A percentile compares a stretch with the other conserved stretches of the same genome.
phyloP scores from a whole-genome alignment of 2,797 vertebrate species.

The Phataginus tricuspis region DNA sequence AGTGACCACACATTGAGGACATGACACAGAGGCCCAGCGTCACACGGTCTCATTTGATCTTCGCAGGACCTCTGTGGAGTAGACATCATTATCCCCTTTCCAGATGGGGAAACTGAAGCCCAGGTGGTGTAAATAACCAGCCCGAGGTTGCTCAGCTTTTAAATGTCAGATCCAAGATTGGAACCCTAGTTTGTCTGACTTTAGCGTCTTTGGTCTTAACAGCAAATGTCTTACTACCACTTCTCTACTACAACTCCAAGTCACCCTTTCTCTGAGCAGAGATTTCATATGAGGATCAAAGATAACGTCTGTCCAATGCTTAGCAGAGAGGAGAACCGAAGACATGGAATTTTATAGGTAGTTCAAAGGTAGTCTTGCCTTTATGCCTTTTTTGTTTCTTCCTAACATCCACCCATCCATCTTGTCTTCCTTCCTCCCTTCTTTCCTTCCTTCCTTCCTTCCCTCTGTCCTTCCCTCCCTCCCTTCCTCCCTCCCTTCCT shows the following conservation, averaged over 20 bases:
- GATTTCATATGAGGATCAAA: not conserved
- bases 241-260: not conserved
- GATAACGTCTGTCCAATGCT: not conserved
- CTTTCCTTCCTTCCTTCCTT: too few species aligned
- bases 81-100: not conserved
- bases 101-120: not conserved
- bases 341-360: not conserved
- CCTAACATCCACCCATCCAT: fast-evolving
- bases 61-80: not conserved
- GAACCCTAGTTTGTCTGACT: not conserved
- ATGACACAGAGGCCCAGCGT: not conserved
- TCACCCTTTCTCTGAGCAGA: not conserved
- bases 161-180: not conserved
- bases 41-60: not conserved
- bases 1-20: fast-evolving
- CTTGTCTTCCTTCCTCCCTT: fast-evolving
- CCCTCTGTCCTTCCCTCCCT: too few species aligned
- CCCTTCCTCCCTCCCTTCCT: not conserved
- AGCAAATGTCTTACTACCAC: not conserved
- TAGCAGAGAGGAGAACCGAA: not conserved
- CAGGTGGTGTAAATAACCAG: not conserved
- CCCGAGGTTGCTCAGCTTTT: not conserved
- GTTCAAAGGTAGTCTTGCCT: not conserved
- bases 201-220: not conserved
- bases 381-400: too few species aligned